A percentile compares a stretch with the other conserved stretches of the same genome.
These are phyloP conservation scores for Oreotrochilus melanogaster DNA, from an alignment of 2,113 vertebrate species.

Conservation along the genomic window DNA sequence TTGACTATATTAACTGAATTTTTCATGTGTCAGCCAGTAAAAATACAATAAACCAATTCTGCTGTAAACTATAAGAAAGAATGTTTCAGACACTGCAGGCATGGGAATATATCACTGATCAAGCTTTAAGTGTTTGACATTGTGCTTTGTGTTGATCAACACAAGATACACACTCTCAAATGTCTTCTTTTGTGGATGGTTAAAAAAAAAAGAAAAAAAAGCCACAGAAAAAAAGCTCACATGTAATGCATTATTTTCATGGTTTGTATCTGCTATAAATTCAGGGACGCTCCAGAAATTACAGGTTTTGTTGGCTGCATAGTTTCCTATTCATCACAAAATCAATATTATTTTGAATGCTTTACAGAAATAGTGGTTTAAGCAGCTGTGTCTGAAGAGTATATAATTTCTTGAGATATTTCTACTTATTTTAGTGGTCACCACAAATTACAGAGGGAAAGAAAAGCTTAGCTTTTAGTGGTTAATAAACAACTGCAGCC, in stretches of 20 bases:
- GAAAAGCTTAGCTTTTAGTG: slow-evolving; percentile 5
- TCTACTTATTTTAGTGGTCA: not conserved
- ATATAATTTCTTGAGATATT: slow-evolving; percentile 29
- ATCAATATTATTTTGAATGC: not conserved
- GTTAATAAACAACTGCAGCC: slow-evolving; percentile 34
- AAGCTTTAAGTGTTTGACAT: not conserved
- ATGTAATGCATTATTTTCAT: not conserved
- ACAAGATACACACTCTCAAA: not conserved
- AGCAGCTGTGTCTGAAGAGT: not conserved
- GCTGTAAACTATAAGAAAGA: not conserved
- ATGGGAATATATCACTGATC: not conserved
- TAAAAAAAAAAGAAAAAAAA: not conserved
- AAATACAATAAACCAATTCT: not conserved
- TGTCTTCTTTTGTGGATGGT: not conserved
- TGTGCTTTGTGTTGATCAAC: not conserved
- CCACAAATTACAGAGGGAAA: not conserved
- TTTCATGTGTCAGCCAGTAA: not conserved
- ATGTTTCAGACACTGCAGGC: not conserved
- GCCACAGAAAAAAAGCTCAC: not conserved
- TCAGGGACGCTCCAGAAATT: slow-evolving; percentile 23
- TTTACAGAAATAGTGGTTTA: not conserved
- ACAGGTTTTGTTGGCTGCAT: not conserved
- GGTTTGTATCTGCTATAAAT: not conserved
- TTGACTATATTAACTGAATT: not conserved
- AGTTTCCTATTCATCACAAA: slow-evolving; percentile 12